Percentiles rank a stretch among this genome's conserved stretches.
Conservation (phyloP, 2,797 vertebrate species). For the Galaxias olidus region DNA sequence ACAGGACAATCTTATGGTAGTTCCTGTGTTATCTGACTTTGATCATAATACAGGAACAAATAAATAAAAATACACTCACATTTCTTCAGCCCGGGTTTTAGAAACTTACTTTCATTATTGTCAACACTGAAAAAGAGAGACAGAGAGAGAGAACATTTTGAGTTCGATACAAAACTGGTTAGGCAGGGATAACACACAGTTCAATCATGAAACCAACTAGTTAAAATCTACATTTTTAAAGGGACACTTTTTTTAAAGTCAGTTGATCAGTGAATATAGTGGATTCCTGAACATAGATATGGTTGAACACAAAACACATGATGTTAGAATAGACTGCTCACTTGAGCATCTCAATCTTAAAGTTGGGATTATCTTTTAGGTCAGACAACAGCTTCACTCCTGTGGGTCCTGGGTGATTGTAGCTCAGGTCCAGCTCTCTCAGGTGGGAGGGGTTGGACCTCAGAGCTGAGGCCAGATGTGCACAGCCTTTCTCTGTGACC, state of each 20-base stretch:
- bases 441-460: conserved; percentile 19
- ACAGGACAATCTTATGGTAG: too few species aligned
- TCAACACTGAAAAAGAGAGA: conserved; percentile 18
- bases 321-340: conserved; percentile 21
- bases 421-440: conserved; percentile 41
- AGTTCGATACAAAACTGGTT: too few species aligned
- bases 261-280: fast-evolving
- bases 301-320: too few species aligned
- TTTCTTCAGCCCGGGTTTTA: conserved; percentile 48
- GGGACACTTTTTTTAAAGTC: not conserved
- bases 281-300: too few species aligned
- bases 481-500: not conserved
- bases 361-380: fast-evolving
- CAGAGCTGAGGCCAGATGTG: not conserved
- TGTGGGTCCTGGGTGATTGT: conserved; percentile 23
- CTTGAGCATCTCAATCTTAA: conserved; percentile 9
- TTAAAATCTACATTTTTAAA: not conserved
- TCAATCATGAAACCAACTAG: conserved; percentile 9
- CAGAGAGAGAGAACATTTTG: too few species aligned
- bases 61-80: conserved; percentile 40
- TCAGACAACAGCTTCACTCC: not conserved
- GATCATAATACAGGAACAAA: not conserved
- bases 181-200: too few species aligned
- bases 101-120: conserved; percentile 19
- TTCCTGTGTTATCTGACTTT: too few species aligned